These are phyloP conservation scores for Rhynchomys soricoides DNA, from an alignment of 2,113 vertebrate genomes.

Conservation along the genomic window DNA sequence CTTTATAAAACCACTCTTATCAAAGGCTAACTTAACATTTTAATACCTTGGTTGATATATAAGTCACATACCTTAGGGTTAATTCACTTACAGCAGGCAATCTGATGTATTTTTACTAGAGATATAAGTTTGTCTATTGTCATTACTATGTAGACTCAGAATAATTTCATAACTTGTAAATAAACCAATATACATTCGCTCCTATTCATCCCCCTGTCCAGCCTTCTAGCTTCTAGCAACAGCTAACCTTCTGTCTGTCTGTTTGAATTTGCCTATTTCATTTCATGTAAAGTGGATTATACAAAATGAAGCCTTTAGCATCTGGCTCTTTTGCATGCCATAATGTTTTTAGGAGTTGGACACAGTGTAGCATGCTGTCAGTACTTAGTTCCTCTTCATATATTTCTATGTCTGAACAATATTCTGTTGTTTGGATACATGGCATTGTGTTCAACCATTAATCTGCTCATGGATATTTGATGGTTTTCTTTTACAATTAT, in stretches of 20 bases:
- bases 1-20: not conserved
- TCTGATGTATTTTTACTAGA: not conserved
- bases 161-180: not conserved
- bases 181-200: not conserved
- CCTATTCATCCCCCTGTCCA: not conserved
- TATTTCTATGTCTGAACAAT: slow-evolving; percentile 11
- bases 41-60: not conserved
- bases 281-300: not conserved
- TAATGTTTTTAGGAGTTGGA: slow-evolving; percentile 1
- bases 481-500: not conserved
- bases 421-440: not conserved
- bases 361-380: not conserved
- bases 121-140: not conserved
- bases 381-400: slow-evolving; percentile 19
- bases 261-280: not conserved
- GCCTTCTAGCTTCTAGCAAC: not conserved
- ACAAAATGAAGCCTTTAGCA: not conserved
- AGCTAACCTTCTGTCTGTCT: slow-evolving; percentile 10
- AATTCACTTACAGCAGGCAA: not conserved
- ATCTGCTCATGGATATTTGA: not conserved
- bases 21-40: not conserved
- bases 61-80: not conserved
- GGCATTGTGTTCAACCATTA: not conserved
- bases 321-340: not conserved
- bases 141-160: not conserved